phyloP scores from a whole-genome alignment of 2,113 vertebrate species.

The Sarotherodon lohbergeri region DNA sequence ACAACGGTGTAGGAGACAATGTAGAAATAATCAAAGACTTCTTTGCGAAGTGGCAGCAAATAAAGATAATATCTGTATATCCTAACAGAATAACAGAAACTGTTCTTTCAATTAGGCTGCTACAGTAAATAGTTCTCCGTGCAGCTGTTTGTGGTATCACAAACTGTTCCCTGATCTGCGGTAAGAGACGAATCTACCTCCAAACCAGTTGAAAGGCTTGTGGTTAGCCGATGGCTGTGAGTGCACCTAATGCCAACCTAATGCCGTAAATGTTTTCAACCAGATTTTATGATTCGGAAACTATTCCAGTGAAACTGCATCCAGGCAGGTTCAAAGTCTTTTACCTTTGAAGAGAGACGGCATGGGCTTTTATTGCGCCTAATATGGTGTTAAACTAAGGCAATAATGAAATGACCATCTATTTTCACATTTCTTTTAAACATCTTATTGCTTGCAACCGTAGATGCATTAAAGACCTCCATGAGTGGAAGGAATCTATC shows the following conservation, averaged over 20 bases:
- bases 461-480: not conserved
- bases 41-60: not conserved
- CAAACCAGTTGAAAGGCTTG: conserved; percentile 46
- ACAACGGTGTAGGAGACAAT: not conserved
- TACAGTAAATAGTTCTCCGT: conserved; percentile 14
- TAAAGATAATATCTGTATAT: not conserved
- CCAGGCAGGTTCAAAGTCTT: conserved; percentile 11
- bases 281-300: conserved; percentile 37
- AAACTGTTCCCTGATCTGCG: conserved; percentile 27
- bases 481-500: not conserved
- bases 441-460: not conserved
- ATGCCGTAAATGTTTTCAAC: conserved; percentile 9
- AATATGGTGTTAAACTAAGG: not conserved
- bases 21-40: not conserved
- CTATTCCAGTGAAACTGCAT: conserved; percentile 40
- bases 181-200: conserved; percentile 40
- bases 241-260: conserved; percentile 1
- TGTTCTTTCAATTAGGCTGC: conserved; percentile 7
- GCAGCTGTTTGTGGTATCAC: conserved; percentile 18
- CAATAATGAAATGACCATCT: not conserved
- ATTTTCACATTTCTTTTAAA: not conserved
- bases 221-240: conserved; percentile 17
- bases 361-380: not conserved
- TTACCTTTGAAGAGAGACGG: conserved; percentile 23
- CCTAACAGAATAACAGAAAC: not conserved